Evolutionary conservation across 2,113 vertebrate species (phyloP).

Genomic region (Erythrocebus patas): DNA sequence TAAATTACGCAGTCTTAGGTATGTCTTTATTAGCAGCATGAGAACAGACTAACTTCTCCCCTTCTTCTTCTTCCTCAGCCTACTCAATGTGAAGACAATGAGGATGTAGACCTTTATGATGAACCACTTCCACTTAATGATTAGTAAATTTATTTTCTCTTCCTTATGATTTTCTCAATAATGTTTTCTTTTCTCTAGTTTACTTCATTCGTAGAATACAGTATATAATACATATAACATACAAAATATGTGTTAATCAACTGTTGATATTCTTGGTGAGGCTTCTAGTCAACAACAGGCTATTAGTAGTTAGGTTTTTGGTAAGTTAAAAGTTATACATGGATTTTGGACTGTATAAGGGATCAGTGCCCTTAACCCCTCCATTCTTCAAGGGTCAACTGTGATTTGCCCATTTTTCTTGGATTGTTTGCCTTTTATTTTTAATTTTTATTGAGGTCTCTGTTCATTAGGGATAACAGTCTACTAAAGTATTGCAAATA

Average conservation of each 20-base stretch:
- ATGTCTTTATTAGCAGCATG: too few species aligned
- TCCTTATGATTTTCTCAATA: too few species aligned
- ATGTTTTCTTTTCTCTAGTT: neutral
- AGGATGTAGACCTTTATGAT: too few species aligned
- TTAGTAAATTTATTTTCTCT: too few species aligned
- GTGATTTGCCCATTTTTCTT: neutral
- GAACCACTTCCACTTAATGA: too few species aligned
- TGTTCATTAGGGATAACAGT: neutral
- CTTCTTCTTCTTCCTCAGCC: neutral
- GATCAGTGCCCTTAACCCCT: neutral
- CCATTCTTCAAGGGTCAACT: neutral
- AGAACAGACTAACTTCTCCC: neutral
- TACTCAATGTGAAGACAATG: neutral
- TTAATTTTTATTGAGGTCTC: neutral
- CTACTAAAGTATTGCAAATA: neutral
- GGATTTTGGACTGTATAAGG: neutral
- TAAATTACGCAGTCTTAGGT: too few species aligned
- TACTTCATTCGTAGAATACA: neutral
- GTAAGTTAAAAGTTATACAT: neutral
- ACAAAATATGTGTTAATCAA: neutral
- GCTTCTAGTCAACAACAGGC: neutral
- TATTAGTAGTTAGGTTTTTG: neutral
- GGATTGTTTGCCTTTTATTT: neutral
- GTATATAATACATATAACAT: neutral
- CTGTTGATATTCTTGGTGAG: neutral